Evolutionary conservation across 2,797 vertebrate genomes (phyloP).

Genomic region (Paratrypauchen microcephalus): DNA sequence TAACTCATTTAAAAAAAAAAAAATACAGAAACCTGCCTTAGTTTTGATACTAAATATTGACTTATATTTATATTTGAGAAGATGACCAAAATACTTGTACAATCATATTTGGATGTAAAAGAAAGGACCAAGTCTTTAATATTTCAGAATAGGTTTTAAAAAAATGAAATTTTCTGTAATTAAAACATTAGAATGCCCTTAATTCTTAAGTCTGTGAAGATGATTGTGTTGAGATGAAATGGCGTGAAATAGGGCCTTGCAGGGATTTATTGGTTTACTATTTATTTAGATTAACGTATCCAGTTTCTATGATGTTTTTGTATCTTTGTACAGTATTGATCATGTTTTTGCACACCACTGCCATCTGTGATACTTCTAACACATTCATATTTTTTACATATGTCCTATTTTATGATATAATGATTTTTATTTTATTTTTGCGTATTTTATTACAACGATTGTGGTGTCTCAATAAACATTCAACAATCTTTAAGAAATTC

Average conservation of each 20-base stretch:
- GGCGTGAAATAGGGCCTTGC: slow-evolving; percentile 37
- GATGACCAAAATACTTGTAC: slow-evolving; percentile 57
- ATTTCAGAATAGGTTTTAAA: slow-evolving; percentile 4
- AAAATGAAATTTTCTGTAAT: background rate
- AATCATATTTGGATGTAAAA: slow-evolving; percentile 38
- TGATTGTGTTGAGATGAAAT: slow-evolving; percentile 21
- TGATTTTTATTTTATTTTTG: slow-evolving; percentile 37
- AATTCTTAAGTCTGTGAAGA: slow-evolving; percentile 5
- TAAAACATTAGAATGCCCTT: slow-evolving; percentile 2
- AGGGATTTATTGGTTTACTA: slow-evolving; percentile 14
- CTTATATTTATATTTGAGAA: slow-evolving; percentile 73
- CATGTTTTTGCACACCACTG: slow-evolving; percentile 64
- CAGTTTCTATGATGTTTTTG: slow-evolving; percentile 35
- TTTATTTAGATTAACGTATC: slow-evolving; percentile 26
- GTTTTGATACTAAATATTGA: slow-evolving; percentile 63
- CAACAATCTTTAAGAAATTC: background rate
- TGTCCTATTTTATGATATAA: slow-evolving; percentile 13
- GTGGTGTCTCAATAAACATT: slow-evolving; percentile 43
- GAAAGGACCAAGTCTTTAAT: slow-evolving; percentile 44
- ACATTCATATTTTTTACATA: slow-evolving; percentile 35
- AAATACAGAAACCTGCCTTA: slow-evolving; percentile 63
- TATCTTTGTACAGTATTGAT: slow-evolving; percentile 27
- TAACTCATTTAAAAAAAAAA: background rate
- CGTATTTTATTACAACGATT: slow-evolving; percentile 22
- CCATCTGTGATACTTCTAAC: slow-evolving; percentile 46